Percentiles rank a stretch among this genome's conserved stretches.
Conservation (phyloP, 2,113 vertebrate genomes). For the Megaceryle torquata region DNA sequence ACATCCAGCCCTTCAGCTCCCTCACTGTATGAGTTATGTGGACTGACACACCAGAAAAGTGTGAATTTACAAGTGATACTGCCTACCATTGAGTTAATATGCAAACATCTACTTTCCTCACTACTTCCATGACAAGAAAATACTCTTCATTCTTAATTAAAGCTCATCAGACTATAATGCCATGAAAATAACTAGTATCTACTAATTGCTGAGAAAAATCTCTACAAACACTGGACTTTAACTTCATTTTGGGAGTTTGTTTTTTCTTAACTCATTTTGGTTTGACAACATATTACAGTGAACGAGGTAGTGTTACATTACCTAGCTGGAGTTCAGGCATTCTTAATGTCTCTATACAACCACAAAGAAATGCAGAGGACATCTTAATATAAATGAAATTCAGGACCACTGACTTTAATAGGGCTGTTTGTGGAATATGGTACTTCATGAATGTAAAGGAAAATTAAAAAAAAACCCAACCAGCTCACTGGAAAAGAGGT, state of each 20-base stretch:
- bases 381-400: neutral
- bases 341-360: neutral
- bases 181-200: neutral
- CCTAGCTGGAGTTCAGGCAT: neutral
- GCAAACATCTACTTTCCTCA: neutral
- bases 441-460: neutral
- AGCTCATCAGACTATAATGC: neutral
- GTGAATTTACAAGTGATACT: neutral
- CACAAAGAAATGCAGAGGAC: neutral
- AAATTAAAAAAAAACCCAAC: neutral
- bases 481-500: neutral
- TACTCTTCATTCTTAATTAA: neutral
- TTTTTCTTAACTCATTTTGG: neutral
- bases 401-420: neutral
- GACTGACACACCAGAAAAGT: neutral
- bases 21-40: neutral
- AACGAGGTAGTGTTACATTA: neutral
- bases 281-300: neutral
- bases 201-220: neutral
- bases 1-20: constrained; percentile 1
- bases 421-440: neutral
- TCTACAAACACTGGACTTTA: neutral
- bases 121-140: neutral
- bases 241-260: neutral
- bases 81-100: neutral